Conservation (phyloP, 2,888 invertebrate species). For the Hipparchia sbordonii region DNA sequence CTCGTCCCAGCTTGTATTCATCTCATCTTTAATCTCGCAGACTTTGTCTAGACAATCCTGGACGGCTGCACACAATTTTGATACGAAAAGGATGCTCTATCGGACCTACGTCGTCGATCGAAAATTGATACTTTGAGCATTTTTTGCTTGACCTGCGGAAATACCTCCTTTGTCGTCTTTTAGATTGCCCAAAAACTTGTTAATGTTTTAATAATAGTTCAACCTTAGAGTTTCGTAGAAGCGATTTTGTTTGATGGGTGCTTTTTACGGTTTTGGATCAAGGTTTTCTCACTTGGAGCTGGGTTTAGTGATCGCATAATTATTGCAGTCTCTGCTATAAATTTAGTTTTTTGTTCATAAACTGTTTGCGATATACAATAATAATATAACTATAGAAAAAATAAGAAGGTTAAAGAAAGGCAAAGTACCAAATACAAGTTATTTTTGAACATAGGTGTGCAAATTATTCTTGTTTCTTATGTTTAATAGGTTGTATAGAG, state of each 20-base stretch:
- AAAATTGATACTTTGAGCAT: slow-evolving; percentile 39
- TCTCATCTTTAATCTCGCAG: slow-evolving; percentile 77
- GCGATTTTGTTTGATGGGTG: not conserved
- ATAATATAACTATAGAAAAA: too few species aligned
- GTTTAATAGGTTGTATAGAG: too few species aligned
- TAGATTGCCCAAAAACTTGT: slow-evolving; percentile 29
- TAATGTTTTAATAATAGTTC: slow-evolving; percentile 31
- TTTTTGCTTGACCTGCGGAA: slow-evolving; percentile 38
- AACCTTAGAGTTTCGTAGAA: slow-evolving; percentile 12
- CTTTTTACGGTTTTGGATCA: slow-evolving; percentile 10
- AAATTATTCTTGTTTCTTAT: too few species aligned
- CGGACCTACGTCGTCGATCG: slow-evolving; percentile 46
- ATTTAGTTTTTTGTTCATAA: too few species aligned
- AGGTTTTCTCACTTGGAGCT: not conserved
- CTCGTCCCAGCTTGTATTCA: slow-evolving; percentile 70
- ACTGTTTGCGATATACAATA: too few species aligned
- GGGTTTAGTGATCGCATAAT: not conserved
- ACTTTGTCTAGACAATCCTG: slow-evolving; percentile 68
- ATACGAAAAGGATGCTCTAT: slow-evolving; percentile 51
- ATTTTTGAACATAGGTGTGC: too few species aligned
- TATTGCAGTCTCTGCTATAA: not conserved
- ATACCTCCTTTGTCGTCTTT: slow-evolving; percentile 34
- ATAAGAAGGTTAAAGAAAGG: too few species aligned
- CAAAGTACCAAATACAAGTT: too few species aligned
- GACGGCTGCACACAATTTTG: slow-evolving; percentile 58